Percentiles rank a stretch among this genome's conserved stretches.
Evolutionary conservation across 1,140 invertebrate genomes (phyloP).

Genomic region (Thaumetopoea pityocampa): DNA sequence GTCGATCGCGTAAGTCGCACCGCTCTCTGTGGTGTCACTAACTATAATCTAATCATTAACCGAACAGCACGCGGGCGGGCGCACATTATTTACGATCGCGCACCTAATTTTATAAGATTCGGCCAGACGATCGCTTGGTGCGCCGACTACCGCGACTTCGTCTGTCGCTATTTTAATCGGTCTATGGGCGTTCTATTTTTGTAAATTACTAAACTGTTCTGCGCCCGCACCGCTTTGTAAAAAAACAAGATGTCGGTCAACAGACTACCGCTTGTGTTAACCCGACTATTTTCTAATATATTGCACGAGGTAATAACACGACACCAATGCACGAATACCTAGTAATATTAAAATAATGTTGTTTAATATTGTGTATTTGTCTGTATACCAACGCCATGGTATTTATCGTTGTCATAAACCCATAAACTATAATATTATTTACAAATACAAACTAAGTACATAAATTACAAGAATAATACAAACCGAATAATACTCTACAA

Average conservation of each 20-base stretch:
- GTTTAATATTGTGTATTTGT: conserved; percentile 35
- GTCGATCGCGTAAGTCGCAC: conserved; percentile 76
- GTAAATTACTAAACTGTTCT: conserved; percentile 32
- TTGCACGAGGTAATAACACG: conserved; percentile 46
- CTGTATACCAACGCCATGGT: conserved; percentile 36
- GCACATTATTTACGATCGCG: conserved; percentile 28
- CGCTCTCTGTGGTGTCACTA: conserved; percentile 74
- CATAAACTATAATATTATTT: conserved; percentile 30
- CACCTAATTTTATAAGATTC: conserved; percentile 34
- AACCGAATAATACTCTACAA: conserved; percentile 8
- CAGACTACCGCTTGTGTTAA: conserved; percentile 36
- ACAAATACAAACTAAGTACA: conserved; percentile 33
- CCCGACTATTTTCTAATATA: conserved; percentile 37
- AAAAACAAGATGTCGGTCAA: conserved; percentile 54
- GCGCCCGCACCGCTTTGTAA: conserved; percentile 55
- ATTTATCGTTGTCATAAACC: conserved; percentile 40
- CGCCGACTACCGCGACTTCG: conserved; percentile 31
- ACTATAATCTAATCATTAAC: conserved; percentile 65
- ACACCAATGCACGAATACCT: conserved; percentile 50
- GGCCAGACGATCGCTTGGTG: conserved; percentile 39
- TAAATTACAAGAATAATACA: conserved; percentile 17
- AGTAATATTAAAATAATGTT: conserved; percentile 34
- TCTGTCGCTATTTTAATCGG: conserved; percentile 50
- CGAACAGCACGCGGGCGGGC: conserved; percentile 52
- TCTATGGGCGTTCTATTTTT: conserved; percentile 58